Evolutionary conservation across 1,140 invertebrate species (phyloP).

Genomic region (Drosophila athabasca): DNA sequence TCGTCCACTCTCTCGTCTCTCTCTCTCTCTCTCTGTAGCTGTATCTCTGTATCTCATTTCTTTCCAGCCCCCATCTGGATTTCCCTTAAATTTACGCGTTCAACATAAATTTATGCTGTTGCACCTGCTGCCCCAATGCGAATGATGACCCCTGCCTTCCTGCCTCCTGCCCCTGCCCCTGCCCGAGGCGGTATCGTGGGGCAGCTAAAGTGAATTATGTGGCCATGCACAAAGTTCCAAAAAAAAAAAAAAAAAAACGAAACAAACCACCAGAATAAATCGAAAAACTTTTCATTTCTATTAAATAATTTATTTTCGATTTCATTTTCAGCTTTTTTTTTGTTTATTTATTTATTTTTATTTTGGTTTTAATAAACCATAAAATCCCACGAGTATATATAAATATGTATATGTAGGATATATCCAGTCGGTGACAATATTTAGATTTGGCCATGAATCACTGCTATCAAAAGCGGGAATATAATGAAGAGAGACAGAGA

Average conservation of each 20-base stretch:
- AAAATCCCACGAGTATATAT: no score
- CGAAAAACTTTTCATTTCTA: constrained; percentile 78
- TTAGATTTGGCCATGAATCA: no score
- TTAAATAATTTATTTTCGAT: constrained; percentile 79
- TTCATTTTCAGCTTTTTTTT: constrained; percentile 25
- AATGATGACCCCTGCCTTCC: neutral
- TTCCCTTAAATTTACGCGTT: constrained; percentile 48
- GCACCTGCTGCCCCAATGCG: constrained; percentile 54
- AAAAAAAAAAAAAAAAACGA: no score
- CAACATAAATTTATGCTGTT: constrained; percentile 59
- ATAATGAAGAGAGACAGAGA: no score
- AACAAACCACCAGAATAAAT: constrained; percentile 72
- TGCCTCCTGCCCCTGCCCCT: no score
- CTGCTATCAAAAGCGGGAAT: no score
- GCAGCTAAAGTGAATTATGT: constrained; percentile 68
- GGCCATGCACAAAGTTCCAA: constrained; percentile 56
- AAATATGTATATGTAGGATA: no score
- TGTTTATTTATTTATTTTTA: constrained; percentile 11
- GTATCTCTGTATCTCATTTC: neutral
- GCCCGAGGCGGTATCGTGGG: neutral
- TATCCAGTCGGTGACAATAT: no score
- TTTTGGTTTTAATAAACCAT: no score
- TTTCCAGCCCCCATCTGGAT: constrained; percentile 21
- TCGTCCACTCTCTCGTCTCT: neutral
- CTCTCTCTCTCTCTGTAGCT: neutral